These are phyloP conservation scores for Aphaenogaster ashmeadi DNA, from an alignment of 1,140 invertebrate species.

Conservation along the genomic window DNA sequence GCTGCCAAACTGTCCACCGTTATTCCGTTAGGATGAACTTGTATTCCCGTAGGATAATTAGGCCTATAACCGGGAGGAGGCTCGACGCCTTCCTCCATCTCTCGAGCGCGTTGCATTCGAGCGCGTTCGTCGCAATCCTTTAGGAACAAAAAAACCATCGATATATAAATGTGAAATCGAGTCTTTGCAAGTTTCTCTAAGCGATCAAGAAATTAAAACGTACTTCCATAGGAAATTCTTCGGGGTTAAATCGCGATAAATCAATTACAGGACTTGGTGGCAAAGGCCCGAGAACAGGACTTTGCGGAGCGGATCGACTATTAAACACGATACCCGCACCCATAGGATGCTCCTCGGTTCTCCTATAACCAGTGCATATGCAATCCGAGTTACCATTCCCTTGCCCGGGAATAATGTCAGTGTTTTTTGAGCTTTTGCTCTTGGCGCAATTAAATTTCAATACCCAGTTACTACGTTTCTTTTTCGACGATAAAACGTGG, in stretches of 20 bases:
- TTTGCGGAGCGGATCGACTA: conserved; percentile 82
- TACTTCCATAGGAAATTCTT: conserved; percentile 89
- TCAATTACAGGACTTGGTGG: conserved; percentile 88
- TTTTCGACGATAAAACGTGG: conserved; percentile 85
- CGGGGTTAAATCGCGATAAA: conserved; percentile 88
- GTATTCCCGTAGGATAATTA: conserved; percentile 82
- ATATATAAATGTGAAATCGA: no score
- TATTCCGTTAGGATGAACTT: conserved; percentile 88
- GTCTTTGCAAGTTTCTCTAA: not conserved
- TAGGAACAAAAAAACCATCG: not conserved
- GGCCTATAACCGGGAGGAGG: conserved; percentile 89
- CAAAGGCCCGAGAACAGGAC: conserved; percentile 81
- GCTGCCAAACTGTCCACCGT: conserved; percentile 89
- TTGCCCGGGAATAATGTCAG: conserved; percentile 84
- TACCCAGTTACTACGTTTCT: conserved; percentile 89
- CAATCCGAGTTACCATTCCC: conserved; percentile 87
- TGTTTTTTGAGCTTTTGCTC: conserved; percentile 87
- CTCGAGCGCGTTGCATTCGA: conserved; percentile 90
- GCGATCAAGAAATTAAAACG: not conserved
- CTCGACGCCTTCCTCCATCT: conserved; percentile 93
- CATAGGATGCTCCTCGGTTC: conserved; percentile 88
- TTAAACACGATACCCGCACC: conserved; percentile 87
- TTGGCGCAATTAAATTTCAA: conserved; percentile 89
- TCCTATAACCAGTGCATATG: conserved; percentile 89
- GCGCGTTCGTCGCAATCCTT: conserved; percentile 92